Evolutionary conservation across 1,140 invertebrate genomes (phyloP).

Genomic region (Elymnias hypermnestra): DNA sequence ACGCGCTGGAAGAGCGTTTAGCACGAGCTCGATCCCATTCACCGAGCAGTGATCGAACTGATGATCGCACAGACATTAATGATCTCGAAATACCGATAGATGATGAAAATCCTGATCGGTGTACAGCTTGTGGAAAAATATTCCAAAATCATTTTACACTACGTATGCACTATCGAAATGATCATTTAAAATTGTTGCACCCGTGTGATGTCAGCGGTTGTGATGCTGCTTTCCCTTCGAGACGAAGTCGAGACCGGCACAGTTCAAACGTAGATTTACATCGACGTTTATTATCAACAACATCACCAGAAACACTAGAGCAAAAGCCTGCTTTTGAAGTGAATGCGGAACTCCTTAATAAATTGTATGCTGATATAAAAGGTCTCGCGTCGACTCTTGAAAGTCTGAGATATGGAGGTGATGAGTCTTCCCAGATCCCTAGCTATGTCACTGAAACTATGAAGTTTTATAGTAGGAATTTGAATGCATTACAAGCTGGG

Average conservation of each 20-base stretch:
- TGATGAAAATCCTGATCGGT: conserved; percentile 86
- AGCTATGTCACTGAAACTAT: conserved; percentile 71
- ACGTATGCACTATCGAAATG: conserved; percentile 94
- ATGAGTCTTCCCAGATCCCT: conserved; percentile 57
- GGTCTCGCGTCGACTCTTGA: conserved; percentile 71
- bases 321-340: conserved; percentile 81
- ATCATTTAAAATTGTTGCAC: conserved; percentile 94
- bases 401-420: conserved; percentile 65
- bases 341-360: conserved; percentile 86
- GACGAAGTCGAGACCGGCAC: conserved; percentile 93
- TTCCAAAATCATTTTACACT: conserved; percentile 95
- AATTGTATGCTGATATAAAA: conserved; percentile 86
- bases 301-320: conserved; percentile 74
- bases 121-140: conserved; percentile 92
- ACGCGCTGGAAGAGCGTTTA: conserved; percentile 55
- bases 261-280: conserved; percentile 94
- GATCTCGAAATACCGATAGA: conserved; percentile 88
- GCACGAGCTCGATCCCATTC: conserved; percentile 76
- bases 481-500: conserved; percentile 56
- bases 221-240: conserved; percentile 94
- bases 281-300: conserved; percentile 87
- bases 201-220: conserved; percentile 94
- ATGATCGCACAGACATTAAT: conserved; percentile 78
- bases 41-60: conserved; percentile 73
- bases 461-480: conserved; percentile 70